Base-by-base conservation (phyloP, 2,113 vertebrate genomes). In the Sinocyclocheilus rhinocerous region DNA sequence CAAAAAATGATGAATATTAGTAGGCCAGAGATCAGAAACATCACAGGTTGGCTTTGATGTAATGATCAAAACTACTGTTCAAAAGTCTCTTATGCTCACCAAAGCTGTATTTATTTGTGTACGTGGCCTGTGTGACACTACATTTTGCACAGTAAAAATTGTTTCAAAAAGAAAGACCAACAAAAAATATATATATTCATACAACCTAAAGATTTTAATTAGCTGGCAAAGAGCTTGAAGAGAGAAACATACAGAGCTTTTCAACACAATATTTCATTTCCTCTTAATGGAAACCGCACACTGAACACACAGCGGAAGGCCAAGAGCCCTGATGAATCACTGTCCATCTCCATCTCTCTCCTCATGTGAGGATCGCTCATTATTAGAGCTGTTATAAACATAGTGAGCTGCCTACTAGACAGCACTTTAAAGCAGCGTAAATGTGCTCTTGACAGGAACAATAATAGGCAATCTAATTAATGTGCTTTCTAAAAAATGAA, bases 201-300 rank as follows among this genome's bases (percentile, higher is more conserved):
- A 42, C 12, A 63, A 1, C 57, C 1, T 61, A 61, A 59, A 22
- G 20, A 13, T 76, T 45, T 81, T 20, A 26, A 45, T 48, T 18
- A 81, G 39, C 18, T 81, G 57, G 59, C 77, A 42, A 45, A 63
- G 36, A 63, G 6, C 39, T 81, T 20, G 15, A 81, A 20, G n/a
- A 81, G 36, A 7, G 65, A 81, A 65, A 81, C 39, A 80, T 4
- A 57, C 12, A 63, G 9, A 12, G 52, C 20, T 36, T 57, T 59
- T 78, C 29, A 78, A 24, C 20, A n/a, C 29, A 80, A 45, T 65
- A 45, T 81, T 81, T 81, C 0, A 81, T 81, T 81, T 81, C 59
- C 78, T 63, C 59, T 61, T 11, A 39, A 80, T 42, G 55, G 77
- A 80, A 80, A 81, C 39, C 13, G 8, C 36, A 63, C 22, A 39